Evolutionary conservation across 1,140 invertebrate genomes (phyloP), one percentile per base, ranked within the genome.

Genomic region (Papilio xuthus): DNA sequence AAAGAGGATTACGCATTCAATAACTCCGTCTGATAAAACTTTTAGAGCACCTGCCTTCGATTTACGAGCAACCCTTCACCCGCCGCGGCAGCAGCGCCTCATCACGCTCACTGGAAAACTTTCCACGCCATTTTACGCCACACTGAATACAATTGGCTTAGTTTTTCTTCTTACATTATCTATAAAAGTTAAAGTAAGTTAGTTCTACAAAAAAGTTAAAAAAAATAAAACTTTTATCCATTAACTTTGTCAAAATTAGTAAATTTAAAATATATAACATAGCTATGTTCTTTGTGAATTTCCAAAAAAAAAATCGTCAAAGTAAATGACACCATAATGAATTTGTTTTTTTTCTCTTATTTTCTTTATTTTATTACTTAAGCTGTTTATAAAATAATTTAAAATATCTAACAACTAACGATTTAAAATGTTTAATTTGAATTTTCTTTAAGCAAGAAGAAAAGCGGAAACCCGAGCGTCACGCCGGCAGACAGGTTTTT

Each of bases 1-100:
- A 92, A 92, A 87, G 84, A 85, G 90, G 87, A 91, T 91, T 92
- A 90, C 80, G 85, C 87, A 91, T 91, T 92, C 90, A 90, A 90
- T 92, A 90, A 88, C 86, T 88, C 82, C 83, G 85, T 84, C 89
- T 86, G 89, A 90, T 89, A 89, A 88, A 89, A 89, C 79, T 87
- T 88, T 84, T 77, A 72, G 85, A 81, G 79, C 90, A 92, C 89
- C 89, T 92, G 90, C 83, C 82, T 81, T 86, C 84, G 86, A 89
- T 90, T 89, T 90, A 89, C 87, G 86, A 84, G 78, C 81, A 87
- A 90, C 90, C 90, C 88, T 88, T 90, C 81, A 80, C 75, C 71
- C 78, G 56, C 73, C 78, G 53, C 75, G 77, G 23, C 20, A 47
- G 15, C 13, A 47, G 44, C 56, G 56, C 20, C 6, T 23, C 53